phyloP scores from a whole-genome alignment of 92 coral and sea anemone genomes.

The Phymanthus crucifer region DNA sequence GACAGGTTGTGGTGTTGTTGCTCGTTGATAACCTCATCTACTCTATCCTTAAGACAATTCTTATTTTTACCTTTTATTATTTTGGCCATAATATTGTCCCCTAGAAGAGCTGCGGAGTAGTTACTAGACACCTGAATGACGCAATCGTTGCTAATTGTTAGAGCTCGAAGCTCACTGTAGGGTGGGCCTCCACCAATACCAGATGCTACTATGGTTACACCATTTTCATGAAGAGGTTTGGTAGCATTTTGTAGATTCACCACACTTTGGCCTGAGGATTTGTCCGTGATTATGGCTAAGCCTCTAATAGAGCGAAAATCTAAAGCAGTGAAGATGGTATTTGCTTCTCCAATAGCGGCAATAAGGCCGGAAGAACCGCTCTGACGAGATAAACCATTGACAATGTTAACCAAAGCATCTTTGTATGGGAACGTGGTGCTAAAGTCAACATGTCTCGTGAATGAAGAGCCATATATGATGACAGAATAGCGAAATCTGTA shows the following conservation, averaged over 20 bases:
- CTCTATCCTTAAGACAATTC: not conserved
- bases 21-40: no score
- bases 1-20: no score
- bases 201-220: constrained; percentile 21
- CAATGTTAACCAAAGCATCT: constrained; percentile 16
- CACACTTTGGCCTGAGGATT: constrained; percentile 7
- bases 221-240: constrained; percentile 29
- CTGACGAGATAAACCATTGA: not conserved
- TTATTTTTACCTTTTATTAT: constrained; percentile 14
- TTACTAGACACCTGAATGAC: constrained; percentile 8
- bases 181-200: constrained; percentile 11
- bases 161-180: constrained; percentile 15
- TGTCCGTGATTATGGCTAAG: constrained; percentile 22
- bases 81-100: constrained; percentile 12
- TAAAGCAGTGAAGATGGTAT: not conserved
- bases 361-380: constrained; percentile 24
- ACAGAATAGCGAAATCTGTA: constrained; percentile 42
- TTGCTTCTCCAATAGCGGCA: not conserved
- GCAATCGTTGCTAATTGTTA: constrained; percentile 13
- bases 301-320: constrained; percentile 1
- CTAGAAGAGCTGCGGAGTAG: not conserved
- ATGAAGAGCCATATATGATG: constrained; percentile 24
- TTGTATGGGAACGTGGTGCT: constrained; percentile 29
- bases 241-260: constrained; percentile 17
- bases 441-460: constrained; percentile 21